Base-by-base conservation (phyloP, 2,888 invertebrate genomes). In the Holacanthella duospinosa region DNA sequence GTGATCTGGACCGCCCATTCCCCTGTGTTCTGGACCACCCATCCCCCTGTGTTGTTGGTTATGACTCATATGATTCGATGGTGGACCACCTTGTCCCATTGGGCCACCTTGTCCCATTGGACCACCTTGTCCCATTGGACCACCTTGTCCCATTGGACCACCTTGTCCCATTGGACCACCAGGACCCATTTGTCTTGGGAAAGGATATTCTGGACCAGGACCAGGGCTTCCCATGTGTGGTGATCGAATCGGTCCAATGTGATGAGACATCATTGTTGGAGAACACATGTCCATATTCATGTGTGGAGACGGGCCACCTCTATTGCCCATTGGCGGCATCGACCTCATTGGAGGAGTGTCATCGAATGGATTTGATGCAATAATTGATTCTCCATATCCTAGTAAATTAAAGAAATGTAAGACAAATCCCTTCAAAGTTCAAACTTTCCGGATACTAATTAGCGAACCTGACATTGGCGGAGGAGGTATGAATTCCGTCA, bases 351-450 rank as follows among this genome's bases (percentile, higher is more conserved):
- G 63, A 58, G 89, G 89, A 61, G 89, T 88, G 77, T 94, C 93
- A 79, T 94, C 93, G 77, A 94, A 94, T 44, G 93, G 93, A 79
- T 94, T 94, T 68, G 91, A 92, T 64, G 93, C 93, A 66, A 93
- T 87, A 75, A 94, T 91, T 65, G 93, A 93, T 76, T 93, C 93
- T 43, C 93, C 93, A 78, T 89, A 93, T 63, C 79, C 79, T 76
- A 72, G 21, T 66, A 74, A 64, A 28, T 57, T 57, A 69, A 29
- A 61, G 64, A 64, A 62, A 62, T 58, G 28, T 55, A 61, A 55
- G 53, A 21, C 19, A 28, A 63, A 28, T 63, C n/a, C n/a, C n/a
- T n/a, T n/a, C n/a, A n/a, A n/a, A n/a, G 48, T 21, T 21, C 21
- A 48, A 21, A 21, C 4, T 16, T 48, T 24, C 4, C n/a, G 43